Base-by-base conservation (phyloP, 2,888 invertebrate species). In the Glyphotaelius pellucidus region DNA sequence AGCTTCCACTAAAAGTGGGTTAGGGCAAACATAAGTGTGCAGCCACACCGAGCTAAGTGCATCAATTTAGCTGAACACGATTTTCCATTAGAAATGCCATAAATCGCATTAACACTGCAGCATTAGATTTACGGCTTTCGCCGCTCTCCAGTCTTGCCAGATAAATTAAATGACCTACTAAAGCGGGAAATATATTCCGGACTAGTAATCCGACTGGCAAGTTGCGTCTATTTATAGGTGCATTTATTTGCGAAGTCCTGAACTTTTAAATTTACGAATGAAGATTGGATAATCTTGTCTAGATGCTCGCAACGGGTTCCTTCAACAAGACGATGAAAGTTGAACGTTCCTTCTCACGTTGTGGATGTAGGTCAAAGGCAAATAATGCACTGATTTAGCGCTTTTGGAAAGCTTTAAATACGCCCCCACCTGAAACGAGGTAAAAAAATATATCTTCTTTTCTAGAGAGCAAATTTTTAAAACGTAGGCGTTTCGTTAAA, bases 61-160 rank as follows among this genome's bases (percentile, higher is more conserved):
- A 67, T 67, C 67, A 67, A 67, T 67, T 67, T 67, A 67, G 67
- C 67, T n/a, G 67, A 67, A 67, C 67, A 67, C 67, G 67, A 67
- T 67, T 67, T 67, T 67, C 67, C 67, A 67, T 67, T 67, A 67
- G 67, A 67, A 67, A 67, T 67, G 67, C 67, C 67, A 67, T 67
- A 67, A 67, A 67, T 67, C 67, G 67, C 67, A 67, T 67, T 67
- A 67, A 67, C 67, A 67, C 67, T 67, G 67, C 25, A 67, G 67
- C 67, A 67, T 67, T 67, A 67, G 67, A 67, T 67, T 67, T 67
- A 67, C 67, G 25, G 25, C 67, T 67, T 67, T 67, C n/a, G 67
- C 67, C 25, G 67, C 67, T 67, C 67, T 67, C 67, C 67, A 52
- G 52, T 52, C 52, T 52, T 52, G 52, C 52, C 52, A 67, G 67